Evolutionary conservation across 2,113 vertebrate species (phyloP), one percentile per base, ranked within the genome.

Genomic region (Oryzias javanicus): DNA sequence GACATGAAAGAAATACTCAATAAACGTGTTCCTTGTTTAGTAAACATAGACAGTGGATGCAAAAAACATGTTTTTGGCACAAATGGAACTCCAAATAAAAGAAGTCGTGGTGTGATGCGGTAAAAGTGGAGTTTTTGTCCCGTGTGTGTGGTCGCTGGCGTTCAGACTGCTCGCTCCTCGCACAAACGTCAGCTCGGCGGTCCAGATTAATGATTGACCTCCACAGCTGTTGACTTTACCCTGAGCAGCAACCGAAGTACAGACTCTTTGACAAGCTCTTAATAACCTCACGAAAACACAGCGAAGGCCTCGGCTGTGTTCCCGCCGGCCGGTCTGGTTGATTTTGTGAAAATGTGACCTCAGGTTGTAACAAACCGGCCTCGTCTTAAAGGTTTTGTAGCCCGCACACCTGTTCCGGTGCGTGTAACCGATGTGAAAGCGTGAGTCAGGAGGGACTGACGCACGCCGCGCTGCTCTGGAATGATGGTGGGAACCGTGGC

Each of bases 151-250:
- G 73, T 54, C 62, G 69, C 72, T 46, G 25, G 22, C 49, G 79
- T 62, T 58, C 55, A 52, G 55, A 48, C 64, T 44, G 55, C 24
- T 70, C 72, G 50, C 53, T 48, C 69, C 56, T 66, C 64, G 57
- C 54, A 50, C 67, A 66, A 51, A 55, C 62, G 67, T 66, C 76
- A 74, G 46, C 22, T 14, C 22, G 58, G 47, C 50, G 51, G 45
- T 55, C 70, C 61, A 80, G 81, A 87, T 86, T 86, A 87, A 87
- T 84, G 66, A 87, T 79, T 73, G 79, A 72, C 74, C 79, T 55
- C 69, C 58, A 60, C 66, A 64, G 66, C 49, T 89, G 87, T 89
- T 90, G 88, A 87, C 81, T 89, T 88, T 87, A 85, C 85, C 76
- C 76, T 84, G 86, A 83, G 54, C 60, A 60, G 72, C 63, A 47